These are phyloP conservation scores for Sebastolobus altivelis DNA, from an alignment of 2,797 vertebrate genomes.

Conservation along the genomic window DNA sequence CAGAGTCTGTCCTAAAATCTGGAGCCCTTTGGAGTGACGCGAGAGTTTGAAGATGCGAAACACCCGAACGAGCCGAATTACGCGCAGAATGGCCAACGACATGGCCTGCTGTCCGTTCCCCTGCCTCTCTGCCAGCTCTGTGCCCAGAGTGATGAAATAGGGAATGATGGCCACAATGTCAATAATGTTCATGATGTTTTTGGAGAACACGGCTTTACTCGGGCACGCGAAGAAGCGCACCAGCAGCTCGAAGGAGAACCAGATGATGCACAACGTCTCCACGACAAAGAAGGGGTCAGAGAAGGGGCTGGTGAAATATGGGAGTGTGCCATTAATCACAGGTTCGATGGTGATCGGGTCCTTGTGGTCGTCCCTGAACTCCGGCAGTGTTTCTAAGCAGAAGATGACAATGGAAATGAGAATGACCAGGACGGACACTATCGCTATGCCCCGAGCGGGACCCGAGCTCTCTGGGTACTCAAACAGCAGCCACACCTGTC, in stretches of 20 bases:
- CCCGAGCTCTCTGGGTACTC: conserved; percentile 98
- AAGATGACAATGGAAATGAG: conserved; percentile 99
- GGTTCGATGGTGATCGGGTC: conserved; percentile 82
- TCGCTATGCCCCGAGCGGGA: conserved; percentile 95
- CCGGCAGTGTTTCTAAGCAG: conserved; percentile 96
- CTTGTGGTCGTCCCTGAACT: conserved; percentile 94
- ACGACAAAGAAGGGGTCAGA: conserved; percentile 98
- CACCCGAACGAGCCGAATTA: conserved; percentile 95
- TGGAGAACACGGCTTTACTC: conserved; percentile 97
- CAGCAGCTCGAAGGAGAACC: conserved; percentile 98
- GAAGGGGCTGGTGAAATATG: conserved; percentile 86
- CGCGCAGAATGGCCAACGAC: conserved; percentile 95
- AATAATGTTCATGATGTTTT: conserved; percentile 99
- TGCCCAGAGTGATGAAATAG: conserved; percentile 98
- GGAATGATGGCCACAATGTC: conserved; percentile 99
- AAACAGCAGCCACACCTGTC: conserved; percentile 98
- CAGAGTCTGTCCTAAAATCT: conserved; percentile 97
- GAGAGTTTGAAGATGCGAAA: conserved; percentile 99
- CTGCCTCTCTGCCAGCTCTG: conserved; percentile 94
- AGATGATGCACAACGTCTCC: conserved; percentile 98
- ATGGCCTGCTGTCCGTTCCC: conserved; percentile 98
- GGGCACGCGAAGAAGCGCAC: conserved; percentile 97
- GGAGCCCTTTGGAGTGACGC: conserved; percentile 96
- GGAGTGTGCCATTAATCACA: conserved; percentile 80
- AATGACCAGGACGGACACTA: conserved; percentile 97